Evolutionary conservation across 2,888 invertebrate species (phyloP).

Genomic region (Dexiosoma caninum): DNA sequence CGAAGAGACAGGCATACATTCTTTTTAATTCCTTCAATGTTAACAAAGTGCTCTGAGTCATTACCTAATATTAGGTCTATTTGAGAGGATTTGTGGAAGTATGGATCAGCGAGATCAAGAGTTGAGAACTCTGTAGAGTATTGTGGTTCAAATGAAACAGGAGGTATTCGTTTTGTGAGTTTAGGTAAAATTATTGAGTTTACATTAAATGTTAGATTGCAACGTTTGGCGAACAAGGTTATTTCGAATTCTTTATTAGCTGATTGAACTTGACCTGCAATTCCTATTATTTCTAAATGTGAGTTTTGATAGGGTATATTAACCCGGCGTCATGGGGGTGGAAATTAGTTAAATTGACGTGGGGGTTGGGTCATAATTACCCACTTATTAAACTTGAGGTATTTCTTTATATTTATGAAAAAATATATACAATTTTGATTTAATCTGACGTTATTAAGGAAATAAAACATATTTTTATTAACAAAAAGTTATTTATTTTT

Average conservation of each 20-base stretch:
- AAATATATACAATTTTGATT: too few relatives aligned
- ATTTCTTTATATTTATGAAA: too few relatives aligned
- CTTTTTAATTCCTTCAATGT: too few relatives aligned
- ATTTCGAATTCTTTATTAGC: constrained; percentile 22
- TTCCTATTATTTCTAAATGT: constrained; percentile 10
- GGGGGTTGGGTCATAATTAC: too few relatives aligned
- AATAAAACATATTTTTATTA: too few relatives aligned
- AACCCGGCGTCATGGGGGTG: too few relatives aligned
- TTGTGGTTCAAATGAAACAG: not conserved
- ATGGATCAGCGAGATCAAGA: constrained; percentile 11
- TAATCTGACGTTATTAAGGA: too few relatives aligned
- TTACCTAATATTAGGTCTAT: constrained; percentile 26
- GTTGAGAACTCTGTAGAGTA: not conserved
- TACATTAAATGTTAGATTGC: not conserved
- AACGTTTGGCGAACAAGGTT: not conserved
- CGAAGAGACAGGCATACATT: not conserved
- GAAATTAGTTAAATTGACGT: too few relatives aligned
- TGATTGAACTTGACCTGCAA: not conserved
- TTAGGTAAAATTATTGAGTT: constrained; percentile 23
- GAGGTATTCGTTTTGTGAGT: not conserved
- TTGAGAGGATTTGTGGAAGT: not conserved
- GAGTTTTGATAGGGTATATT: not conserved
- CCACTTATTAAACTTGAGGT: too few relatives aligned
- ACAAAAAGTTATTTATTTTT: too few relatives aligned
- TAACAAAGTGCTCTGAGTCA: constrained; percentile 11